Conservation (phyloP, 2,888 invertebrate species). For the Hipparchia sbordonii region DNA sequence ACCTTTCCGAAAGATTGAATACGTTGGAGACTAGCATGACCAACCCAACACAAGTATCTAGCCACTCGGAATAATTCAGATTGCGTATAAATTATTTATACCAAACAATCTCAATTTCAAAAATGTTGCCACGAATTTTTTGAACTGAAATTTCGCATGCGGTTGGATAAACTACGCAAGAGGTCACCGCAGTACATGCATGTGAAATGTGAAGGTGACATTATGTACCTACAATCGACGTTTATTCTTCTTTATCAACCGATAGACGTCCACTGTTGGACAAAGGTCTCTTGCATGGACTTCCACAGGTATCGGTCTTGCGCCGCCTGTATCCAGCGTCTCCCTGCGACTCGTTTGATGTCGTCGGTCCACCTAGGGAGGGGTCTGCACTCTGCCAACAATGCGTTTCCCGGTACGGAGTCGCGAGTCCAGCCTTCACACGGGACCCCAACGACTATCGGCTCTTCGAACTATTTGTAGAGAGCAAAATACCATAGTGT, state of each 20-base stretch:
- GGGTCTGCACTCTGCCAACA: no score
- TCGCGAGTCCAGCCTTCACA: no score
- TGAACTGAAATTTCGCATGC: slow-evolving; percentile 47
- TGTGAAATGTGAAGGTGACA: slow-evolving; percentile 34
- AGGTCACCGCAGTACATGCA: slow-evolving; percentile 32
- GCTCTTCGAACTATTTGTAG: no score
- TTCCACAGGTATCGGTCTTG: no score
- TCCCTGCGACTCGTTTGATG: no score
- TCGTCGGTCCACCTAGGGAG: no score
- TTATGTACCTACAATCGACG: not conserved
- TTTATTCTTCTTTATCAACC: not conserved
- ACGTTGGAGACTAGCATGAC: slow-evolving; percentile 2
- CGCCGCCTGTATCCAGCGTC: no score
- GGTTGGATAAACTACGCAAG: slow-evolving; percentile 32
- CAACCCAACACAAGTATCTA: slow-evolving; percentile 1
- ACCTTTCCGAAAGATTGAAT: not conserved
- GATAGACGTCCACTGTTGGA: no score
- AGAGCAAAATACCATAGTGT: no score
- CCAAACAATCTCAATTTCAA: slow-evolving; percentile 57
- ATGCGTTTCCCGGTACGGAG: no score
- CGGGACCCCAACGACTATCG: no score
- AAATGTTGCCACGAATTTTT: slow-evolving; percentile 52
- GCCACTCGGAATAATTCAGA: slow-evolving; percentile 24
- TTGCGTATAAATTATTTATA: slow-evolving; percentile 53
- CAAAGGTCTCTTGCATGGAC: no score